Conservation (phyloP, 2,888 invertebrate species). For the Salticus scenicus region DNA sequence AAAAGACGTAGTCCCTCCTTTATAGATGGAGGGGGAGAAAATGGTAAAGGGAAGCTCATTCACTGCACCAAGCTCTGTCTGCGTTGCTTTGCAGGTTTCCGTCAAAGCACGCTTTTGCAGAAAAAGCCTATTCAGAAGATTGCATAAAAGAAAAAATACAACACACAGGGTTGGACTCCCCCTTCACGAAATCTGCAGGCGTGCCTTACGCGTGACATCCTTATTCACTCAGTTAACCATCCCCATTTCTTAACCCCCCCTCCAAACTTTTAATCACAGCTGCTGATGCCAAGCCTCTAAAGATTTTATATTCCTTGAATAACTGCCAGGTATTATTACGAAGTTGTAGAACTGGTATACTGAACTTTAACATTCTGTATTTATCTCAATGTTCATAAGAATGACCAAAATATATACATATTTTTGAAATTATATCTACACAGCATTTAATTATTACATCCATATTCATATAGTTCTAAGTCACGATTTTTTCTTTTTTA, state of each 20-base stretch:
- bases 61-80: neutral
- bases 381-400: too few species aligned
- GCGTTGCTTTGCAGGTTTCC: conserved; percentile 14
- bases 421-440: too few species aligned
- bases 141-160: conserved; percentile 32
- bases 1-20: neutral
- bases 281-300: conserved; percentile 14
- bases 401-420: too few species aligned
- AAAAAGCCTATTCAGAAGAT: conserved; percentile 19
- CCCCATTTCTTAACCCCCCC: neutral
- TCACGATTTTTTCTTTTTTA: too few species aligned
- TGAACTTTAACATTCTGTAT: too few species aligned
- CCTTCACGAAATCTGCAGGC: conserved; percentile 54
- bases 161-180: neutral
- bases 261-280: conserved; percentile 45
- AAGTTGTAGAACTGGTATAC: too few species aligned
- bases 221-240: conserved; percentile 16
- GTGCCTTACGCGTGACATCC: conserved; percentile 68
- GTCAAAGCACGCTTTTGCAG: conserved; percentile 35
- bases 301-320: too few species aligned
- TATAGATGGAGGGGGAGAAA: neutral
- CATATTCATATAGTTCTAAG: too few species aligned
- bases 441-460: too few species aligned
- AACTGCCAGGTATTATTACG: too few species aligned
- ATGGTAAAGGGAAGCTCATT: conserved; percentile 9